These are phyloP conservation scores for Loripinus fragilis DNA, from an alignment of 2,888 invertebrate species.

Conservation along the genomic window DNA sequence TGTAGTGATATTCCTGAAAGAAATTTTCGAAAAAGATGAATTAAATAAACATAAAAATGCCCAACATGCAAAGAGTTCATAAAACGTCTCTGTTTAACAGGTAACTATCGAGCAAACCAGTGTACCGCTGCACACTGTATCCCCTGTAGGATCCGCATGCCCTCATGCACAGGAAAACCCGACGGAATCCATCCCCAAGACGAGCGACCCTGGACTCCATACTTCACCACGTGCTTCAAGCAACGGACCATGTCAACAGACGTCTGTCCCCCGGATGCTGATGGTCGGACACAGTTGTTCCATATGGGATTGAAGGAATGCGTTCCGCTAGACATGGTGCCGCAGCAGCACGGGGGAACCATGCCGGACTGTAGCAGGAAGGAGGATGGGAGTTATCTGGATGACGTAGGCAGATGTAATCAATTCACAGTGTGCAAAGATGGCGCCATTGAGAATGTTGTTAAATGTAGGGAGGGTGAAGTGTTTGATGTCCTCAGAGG, in stretches of 20 bases:
- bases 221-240: constrained; percentile 55
- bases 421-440: constrained; percentile 64
- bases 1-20: no score
- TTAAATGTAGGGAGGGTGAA: constrained; percentile 42
- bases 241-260: constrained; percentile 44
- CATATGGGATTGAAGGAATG: constrained; percentile 64
- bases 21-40: no score
- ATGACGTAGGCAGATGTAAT: constrained; percentile 66
- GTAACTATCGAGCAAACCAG: constrained; percentile 51
- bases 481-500: constrained; percentile 39
- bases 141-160: constrained; percentile 50
- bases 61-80: no score
- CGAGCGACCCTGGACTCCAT: constrained; percentile 50
- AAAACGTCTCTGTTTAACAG: no score
- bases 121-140: constrained; percentile 53
- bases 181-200: constrained; percentile 54
- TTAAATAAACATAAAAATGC: no score
- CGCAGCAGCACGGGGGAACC: constrained; percentile 65
- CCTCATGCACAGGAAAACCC: constrained; percentile 55
- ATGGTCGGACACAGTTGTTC: constrained; percentile 53
- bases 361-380: constrained; percentile 57
- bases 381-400: constrained; percentile 62
- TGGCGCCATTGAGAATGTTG: constrained; percentile 37
- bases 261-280: constrained; percentile 39
- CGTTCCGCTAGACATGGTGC: constrained; percentile 51